Evolutionary conservation across 30 jellyfish, hydroid and myxozoan species (phyloP).

Genomic region (Turritopsis dohrnii): DNA sequence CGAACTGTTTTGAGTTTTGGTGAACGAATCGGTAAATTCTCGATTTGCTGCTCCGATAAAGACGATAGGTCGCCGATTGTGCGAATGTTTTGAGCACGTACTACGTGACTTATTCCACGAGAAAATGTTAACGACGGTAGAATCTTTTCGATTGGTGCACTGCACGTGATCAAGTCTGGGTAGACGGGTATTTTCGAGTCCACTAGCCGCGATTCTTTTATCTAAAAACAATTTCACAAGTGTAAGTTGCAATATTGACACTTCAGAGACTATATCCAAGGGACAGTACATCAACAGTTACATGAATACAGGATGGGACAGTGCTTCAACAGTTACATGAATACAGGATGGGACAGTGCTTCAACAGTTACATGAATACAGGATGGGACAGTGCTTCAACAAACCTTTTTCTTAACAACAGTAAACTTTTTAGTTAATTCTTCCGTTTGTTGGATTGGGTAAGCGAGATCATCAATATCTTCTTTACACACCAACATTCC

Average conservation of each 20-base stretch:
- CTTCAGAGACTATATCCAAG: no score
- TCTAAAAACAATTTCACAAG: not conserved
- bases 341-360: no score
- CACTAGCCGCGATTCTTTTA: not conserved
- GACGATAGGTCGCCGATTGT: conserved; percentile 80
- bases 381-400: no score
- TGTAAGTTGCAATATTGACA: not conserved
- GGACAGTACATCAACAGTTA: no score
- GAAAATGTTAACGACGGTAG: conserved; percentile 85
- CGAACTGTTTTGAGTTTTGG: conserved; percentile 69
- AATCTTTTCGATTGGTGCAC: conserved; percentile 73
- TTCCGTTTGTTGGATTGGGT: conserved; percentile 13
- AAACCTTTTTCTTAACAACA: conserved; percentile 8
- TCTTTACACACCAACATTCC: not conserved
- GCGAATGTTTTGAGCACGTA: conserved; percentile 82
- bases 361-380: no score
- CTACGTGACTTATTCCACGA: conserved; percentile 77
- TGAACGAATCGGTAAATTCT: conserved; percentile 82
- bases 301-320: no score
- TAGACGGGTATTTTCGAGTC: conserved; percentile 42
- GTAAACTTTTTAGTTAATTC: conserved; percentile 8
- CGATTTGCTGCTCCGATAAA: conserved; percentile 65
- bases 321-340: no score
- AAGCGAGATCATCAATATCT: conserved; percentile 23
- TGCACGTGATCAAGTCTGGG: conserved; percentile 65